phyloP scores from a whole-genome alignment of 2,888 invertebrate genomes.

The Latheticus oryzae region DNA sequence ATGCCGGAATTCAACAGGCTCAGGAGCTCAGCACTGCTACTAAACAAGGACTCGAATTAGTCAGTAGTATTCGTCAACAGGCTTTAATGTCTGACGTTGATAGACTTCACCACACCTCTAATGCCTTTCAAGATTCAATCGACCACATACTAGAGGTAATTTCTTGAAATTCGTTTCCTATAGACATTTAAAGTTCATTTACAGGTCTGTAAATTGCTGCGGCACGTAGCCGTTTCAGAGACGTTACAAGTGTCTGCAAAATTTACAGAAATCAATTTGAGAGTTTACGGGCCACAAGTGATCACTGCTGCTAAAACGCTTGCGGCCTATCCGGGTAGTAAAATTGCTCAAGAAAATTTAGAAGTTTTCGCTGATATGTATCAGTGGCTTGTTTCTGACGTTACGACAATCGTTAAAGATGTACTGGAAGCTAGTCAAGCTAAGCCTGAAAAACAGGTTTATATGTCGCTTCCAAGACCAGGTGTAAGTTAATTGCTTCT shows the following conservation, averaged over 20 bases:
- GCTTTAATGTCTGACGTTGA: constrained; percentile 86
- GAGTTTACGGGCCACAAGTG: constrained; percentile 93
- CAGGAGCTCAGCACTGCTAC: constrained; percentile 84
- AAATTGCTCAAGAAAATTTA: constrained; percentile 96
- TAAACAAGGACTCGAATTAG: constrained; percentile 78
- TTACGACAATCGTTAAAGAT: constrained; percentile 90
- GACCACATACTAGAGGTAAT: constrained; percentile 97
- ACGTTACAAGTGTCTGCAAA: constrained; percentile 95
- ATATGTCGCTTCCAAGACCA: constrained; percentile 94
- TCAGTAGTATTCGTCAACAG: constrained; percentile 77
- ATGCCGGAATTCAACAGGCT: constrained; percentile 86
- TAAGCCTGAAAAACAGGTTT: constrained; percentile 79
- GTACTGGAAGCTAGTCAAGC: constrained; percentile 83
- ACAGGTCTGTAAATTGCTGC: constrained; percentile 93
- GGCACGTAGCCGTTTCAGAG: constrained; percentile 95
- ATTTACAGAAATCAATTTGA: constrained; percentile 94
- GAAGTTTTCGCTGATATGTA: constrained; percentile 96
- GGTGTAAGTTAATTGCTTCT: constrained; percentile 75
- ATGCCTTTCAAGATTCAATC: constrained; percentile 96
- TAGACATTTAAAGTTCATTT: constrained; percentile 39
- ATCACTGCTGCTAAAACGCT: constrained; percentile 94
- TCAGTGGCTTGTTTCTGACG: constrained; percentile 92
- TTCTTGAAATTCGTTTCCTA: neutral
- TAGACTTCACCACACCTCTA: constrained; percentile 91
- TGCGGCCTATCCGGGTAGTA: constrained; percentile 90